Evolutionary conservation across 2,797 vertebrate genomes (phyloP), one percentile per base, ranked within the genome.

Genomic region (Enteromius argenteus): DNA sequence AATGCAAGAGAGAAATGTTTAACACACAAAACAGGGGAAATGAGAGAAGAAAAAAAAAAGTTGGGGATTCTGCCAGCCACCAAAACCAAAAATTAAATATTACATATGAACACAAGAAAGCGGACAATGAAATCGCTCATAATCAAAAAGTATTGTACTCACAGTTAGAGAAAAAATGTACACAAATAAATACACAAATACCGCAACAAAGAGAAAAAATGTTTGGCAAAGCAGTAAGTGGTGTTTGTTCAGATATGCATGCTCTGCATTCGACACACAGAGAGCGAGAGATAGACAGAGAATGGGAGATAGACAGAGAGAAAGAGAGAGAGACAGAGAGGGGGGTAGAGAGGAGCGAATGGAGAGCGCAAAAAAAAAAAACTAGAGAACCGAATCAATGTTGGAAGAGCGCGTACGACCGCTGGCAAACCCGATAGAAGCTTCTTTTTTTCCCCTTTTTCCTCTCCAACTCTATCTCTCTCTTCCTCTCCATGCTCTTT

Each of bases 371-470:
- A 51, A 49, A 83, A 66, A 60, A 89, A 87, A 89, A 92, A 94
- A 93, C 88, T 93, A 94, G 92, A 95, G 94, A 93, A 94, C 91
- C 93, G 93, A 95, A 93, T 96, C 93, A 93, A 94, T 96, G 94
- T 94, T 95, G 94, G 94, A 95, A 92, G 93, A 94, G 94, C 90
- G 91, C 91, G 92, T 91, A 91, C 93, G 93, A 94, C 93, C 93
- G 93, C 95, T 96, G 95, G 95, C 95, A 95, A 94, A 94, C 93
- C 92, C 91, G 91, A 94, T 92, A 94, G 93, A 90, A 85, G 93
- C 92, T 93, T 94, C 92, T 94, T 94, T 94, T 94, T 94, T 91
- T 90, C 91, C 94, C 93, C 93, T 95, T 93, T 93, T 94, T 91
- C 91, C 90, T 92, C 91, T 94, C 89, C 90, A 83, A 88, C 89